Base-by-base conservation (phyloP, 2,888 invertebrate genomes). In the Thyatira batis region DNA sequence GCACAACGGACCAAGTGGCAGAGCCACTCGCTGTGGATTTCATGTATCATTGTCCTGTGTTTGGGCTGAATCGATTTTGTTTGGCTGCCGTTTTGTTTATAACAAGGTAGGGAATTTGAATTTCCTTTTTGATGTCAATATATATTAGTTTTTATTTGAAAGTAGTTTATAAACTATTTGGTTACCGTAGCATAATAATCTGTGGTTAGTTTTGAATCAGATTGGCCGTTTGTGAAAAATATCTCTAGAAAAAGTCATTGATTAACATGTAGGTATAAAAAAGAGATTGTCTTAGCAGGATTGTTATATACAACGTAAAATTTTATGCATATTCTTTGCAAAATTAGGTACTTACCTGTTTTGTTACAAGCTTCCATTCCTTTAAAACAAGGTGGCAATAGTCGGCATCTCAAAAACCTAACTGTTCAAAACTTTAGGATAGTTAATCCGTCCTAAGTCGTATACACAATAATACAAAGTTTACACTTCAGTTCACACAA, bases 401-500 rank as follows among this genome's bases (percentile, higher is more conserved):
- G 62, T 65, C 74, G 72, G 78, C 67, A 65, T 64, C 57, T 68
- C 67, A 78, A 78, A 76, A 72, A 39, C 30, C 39, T 64, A 60
- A 60, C 57, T 45, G 60, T 58, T 62, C 62, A 65, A 71, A 66
- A 61, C 63, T 39, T 8, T 17, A 33, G 17, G 17, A 39, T 8
- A 39, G 13, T n/a, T 39, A 39, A 39, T 39, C 39, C 39, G 39
- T 17, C 39, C 39, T 85, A 84, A 88, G 87, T 85, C 85, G 66
- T 61, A 60, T 63, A 59, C 48, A 67, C 71, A 76, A 84, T 81
- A 86, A 85, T 82, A 73, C 64, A 58, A 77, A 77, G 75, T 84
- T 86, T 84, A 86, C 86, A 80, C 84, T 85, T 71, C 78, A 83
- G 66, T 65, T 69, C 73, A 76, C 75, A 78, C 69, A 78, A 73